Base-by-base conservation (phyloP, 1,140 invertebrate genomes). In the Brevipalpus yothersi region DNA sequence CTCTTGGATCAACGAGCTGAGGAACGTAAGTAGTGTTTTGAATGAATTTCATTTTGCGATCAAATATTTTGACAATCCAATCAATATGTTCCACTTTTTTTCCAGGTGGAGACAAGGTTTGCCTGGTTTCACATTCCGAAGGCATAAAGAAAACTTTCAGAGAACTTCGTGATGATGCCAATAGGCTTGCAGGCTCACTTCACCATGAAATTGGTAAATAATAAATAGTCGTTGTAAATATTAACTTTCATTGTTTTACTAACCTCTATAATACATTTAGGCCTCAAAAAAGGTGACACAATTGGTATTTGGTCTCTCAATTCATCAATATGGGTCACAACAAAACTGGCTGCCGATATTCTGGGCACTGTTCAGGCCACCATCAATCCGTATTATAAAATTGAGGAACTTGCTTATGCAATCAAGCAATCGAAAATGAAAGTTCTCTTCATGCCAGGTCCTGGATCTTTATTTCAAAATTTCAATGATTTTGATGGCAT, bases 231-330 rank as follows among this genome's bases (percentile, higher is more conserved):
- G 17, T 55, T 21, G 13, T 4, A n/a, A 17, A n/a, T 55, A 55
- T 21, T 39, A n/a, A 31, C 5, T 31, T 31, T 31, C 31, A 10
- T 4, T 55, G 7, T 7, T 47, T 19, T 4, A 47, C 19, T n/a
- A 7, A 47, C 7, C 1, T 4, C 4, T 15, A n/a, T 21, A 4
- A 13, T 49, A 39, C 31, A 10, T 49, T 23, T 39, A 60, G 59
- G 59, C 7, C n/a, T 60, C 15, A 56, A 47, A 58, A n/a, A 45
- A 56, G 62, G 62, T n/a, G 62, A 63, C 54, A 54, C 56, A 5
- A 53, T 62, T 9, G 62, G 60, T 12, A 21, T 63, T 15, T 63
- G 60, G 58, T 55, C 63, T 21, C 63, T 55, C 43, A 63, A 63
- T 41, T 53, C 56, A 12, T 59, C 64, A 23, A 54, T 55, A 21